phyloP scores from a whole-genome alignment of 2,888 invertebrate species.

The Sussaba pulchella region DNA sequence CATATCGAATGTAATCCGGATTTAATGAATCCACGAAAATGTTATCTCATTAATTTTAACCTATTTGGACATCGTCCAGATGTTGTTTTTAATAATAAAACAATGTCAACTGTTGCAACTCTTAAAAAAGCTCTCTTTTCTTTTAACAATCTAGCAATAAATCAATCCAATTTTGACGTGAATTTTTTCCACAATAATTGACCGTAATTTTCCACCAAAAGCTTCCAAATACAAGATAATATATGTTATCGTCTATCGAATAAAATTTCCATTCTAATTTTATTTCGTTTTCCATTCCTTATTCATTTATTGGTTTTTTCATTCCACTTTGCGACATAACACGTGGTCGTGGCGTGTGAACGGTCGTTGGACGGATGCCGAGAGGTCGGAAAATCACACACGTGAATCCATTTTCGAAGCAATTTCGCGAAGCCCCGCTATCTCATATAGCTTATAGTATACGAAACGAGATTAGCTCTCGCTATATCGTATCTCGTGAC shows the following conservation, averaged over 20 bases:
- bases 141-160: too few species aligned
- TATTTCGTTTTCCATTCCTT: neutral
- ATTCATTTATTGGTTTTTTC: constrained; percentile 7
- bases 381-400: constrained; percentile 10
- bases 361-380: constrained; percentile 3
- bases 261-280: neutral
- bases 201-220: too few species aligned
- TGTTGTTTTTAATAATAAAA: neutral
- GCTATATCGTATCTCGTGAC: constrained; percentile 25
- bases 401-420: constrained; percentile 58
- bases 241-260: too few species aligned
- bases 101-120: neutral
- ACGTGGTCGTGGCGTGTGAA: neutral
- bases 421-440: constrained; percentile 43
- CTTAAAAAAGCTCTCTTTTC: neutral
- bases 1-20: neutral
- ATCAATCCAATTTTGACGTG: too few species aligned
- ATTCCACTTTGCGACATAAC: neutral
- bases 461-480: constrained; percentile 51
- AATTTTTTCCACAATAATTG: too few species aligned
- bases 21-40: constrained; percentile 32
- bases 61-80: neutral
- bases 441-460: constrained; percentile 44
- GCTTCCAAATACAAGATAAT: too few species aligned
- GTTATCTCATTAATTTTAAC: neutral